Base-by-base conservation (phyloP, 2,113 vertebrate genomes). In the Ellobius talpinus region DNA sequence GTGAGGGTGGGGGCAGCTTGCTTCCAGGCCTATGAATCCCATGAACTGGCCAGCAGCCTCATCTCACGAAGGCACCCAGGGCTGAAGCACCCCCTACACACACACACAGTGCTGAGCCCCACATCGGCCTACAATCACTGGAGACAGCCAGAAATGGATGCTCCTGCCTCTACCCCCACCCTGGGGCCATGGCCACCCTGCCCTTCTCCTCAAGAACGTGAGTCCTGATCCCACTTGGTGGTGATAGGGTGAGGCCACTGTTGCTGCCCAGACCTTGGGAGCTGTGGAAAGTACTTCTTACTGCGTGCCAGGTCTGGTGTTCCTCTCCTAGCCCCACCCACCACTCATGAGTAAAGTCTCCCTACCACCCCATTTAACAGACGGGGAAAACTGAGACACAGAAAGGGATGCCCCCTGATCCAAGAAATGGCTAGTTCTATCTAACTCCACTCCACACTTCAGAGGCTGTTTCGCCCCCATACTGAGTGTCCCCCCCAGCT, bases 291-390 rank as follows among this genome's bases (percentile, higher is more conserved):
- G 72, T 7, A 12, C 13, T 31, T 52, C 17, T 52, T 42, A 3
- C 42, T 4, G 6, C 24, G 24, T 17, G 42, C 36, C 61, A 19
- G 21, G 11, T 21, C 24, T 5, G 24, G 5, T 2, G 29, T 24
- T 47, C 11, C 74, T 50, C 63, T 70, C 45, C 26, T 39, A 3
- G 16, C 39, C 5, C 31, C 3, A 0, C 42, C 39, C 39, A 3
- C 52, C 24, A 2, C 6, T 45, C 10, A 3, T 0, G 5, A 23
- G 66, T 26, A 61, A 61, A 24, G 6, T 11, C 0, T 1, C 17
- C 1, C 11, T 10, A 3, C 23, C 82, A 13, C 4, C 21, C 82
- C 74, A 42, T 50, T 45, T n/a, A 13, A 50, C 42, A 93, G 82
- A 68, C 9, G 12, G 87, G 68, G 74, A n/a, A 87, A 72, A 52